Percentiles rank a stretch among this genome's conserved stretches.
Conservation (phyloP, 2,797 vertebrate species). For the Enteromius argenteus region DNA sequence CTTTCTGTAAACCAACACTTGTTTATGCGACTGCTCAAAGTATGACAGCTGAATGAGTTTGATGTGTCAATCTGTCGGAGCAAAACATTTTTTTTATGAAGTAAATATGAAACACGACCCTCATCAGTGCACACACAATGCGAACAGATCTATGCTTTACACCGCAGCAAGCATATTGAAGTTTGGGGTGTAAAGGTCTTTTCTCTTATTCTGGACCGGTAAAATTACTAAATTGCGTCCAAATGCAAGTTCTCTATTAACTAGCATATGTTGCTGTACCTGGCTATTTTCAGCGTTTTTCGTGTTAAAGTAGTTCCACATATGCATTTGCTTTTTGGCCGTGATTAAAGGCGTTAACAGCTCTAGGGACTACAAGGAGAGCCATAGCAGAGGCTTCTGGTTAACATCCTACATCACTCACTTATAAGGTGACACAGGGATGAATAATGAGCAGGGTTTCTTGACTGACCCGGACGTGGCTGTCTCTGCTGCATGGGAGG, state of each 20-base stretch:
- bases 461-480: not conserved
- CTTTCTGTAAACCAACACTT: not conserved
- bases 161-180: not conserved
- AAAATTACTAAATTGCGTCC: not conserved
- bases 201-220: not conserved
- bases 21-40: not conserved
- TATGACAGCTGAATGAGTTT: not conserved
- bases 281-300: not conserved
- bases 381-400: slow-evolving; percentile 41
- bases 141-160: not conserved
- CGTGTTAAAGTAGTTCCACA: slow-evolving; percentile 7
- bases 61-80: not conserved
- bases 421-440: slow-evolving; percentile 32
- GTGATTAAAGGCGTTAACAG: not conserved
- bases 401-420: slow-evolving; percentile 56
- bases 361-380: not conserved
- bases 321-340: not conserved
- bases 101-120: not conserved
- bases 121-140: not conserved
- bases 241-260: not conserved
- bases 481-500: slow-evolving; percentile 2
- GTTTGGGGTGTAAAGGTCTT: not conserved
- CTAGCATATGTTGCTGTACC: slow-evolving; percentile 5
- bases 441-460: slow-evolving; percentile 50
- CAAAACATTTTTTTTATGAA: not conserved